These are phyloP conservation scores for Forpus xanthops DNA, from an alignment of 2,797 vertebrate genomes.

Conservation along the genomic window DNA sequence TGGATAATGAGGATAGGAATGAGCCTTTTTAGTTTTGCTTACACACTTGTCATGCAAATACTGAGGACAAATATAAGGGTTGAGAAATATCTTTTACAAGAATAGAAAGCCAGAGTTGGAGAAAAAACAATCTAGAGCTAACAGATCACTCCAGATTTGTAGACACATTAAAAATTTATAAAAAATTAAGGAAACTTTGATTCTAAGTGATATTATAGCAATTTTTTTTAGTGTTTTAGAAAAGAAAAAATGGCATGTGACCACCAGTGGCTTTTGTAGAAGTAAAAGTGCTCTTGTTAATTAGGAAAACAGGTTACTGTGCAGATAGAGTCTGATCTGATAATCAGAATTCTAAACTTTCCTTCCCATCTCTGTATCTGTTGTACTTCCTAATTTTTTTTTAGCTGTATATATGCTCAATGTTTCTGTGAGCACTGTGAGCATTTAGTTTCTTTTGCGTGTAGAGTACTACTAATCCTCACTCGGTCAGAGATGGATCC, in stretches of 20 bases:
- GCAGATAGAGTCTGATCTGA: neutral
- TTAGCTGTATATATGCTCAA: accelerated
- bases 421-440: neutral
- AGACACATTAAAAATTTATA: neutral
- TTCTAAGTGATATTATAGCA: neutral
- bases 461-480: neutral
- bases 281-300: neutral
- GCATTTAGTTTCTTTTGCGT: neutral
- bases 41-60: neutral
- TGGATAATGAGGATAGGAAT: neutral
- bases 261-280: neutral
- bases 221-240: neutral
- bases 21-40: neutral
- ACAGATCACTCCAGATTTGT: neutral
- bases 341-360: neutral
- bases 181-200: neutral
- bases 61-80: neutral
- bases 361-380: neutral
- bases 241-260: neutral
- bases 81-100: neutral
- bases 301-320: neutral
- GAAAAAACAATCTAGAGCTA: neutral
- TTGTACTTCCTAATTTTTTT: neutral
- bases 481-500: neutral
- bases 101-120: neutral